Percentiles rank a stretch among this genome's conserved stretches.
phyloP scores from a whole-genome alignment of 2,113 vertebrate species.

The Corythaixoides concolor region DNA sequence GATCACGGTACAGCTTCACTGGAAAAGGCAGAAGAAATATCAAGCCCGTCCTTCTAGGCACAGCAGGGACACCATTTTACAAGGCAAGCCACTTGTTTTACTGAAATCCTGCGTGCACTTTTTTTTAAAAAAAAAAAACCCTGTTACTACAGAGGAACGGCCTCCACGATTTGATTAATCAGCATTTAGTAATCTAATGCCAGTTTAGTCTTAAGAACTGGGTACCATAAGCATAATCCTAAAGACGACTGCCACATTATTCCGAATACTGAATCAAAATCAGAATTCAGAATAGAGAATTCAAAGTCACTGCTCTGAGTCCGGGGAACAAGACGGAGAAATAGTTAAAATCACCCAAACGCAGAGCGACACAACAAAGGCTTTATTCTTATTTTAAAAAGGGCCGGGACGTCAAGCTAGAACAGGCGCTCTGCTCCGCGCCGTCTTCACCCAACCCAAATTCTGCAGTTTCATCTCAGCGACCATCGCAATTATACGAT shows the following conservation, averaged over 20 bases:
- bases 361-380: not conserved
- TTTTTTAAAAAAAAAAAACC: not conserved
- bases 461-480: not conserved
- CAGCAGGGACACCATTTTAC: not conserved
- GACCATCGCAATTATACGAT: not conserved
- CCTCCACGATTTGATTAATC: not conserved
- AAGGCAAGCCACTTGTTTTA: not conserved
- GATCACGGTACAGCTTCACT: not conserved
- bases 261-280: no score
- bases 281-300: no score
- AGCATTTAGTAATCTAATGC: not conserved
- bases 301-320: not conserved
- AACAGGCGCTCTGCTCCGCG: not conserved
- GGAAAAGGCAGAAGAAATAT: not conserved
- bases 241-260: no score
- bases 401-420: not conserved
- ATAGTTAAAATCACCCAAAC: not conserved
- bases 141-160: not conserved
- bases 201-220: not conserved
- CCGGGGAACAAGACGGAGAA: not conserved
- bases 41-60: not conserved
- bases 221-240: not conserved
- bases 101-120: rapidly evolving
- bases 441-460: not conserved
- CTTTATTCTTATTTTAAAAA: not conserved